Evolutionary conservation across 2,888 invertebrate species (phyloP).

Genomic region (Anodontia alba): DNA sequence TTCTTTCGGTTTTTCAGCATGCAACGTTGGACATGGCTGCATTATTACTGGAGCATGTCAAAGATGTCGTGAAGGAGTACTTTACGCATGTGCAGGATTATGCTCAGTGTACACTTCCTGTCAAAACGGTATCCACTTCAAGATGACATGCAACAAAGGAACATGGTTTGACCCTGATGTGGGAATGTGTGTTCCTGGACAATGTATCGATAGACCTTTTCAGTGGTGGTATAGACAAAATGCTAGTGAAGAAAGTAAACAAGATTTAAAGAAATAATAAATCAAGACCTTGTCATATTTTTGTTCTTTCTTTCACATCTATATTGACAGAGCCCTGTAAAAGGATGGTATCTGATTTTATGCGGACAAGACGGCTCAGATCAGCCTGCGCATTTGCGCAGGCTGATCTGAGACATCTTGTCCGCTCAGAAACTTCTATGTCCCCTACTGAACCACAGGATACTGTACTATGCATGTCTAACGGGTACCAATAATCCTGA

Average conservation of each 20-base stretch:
- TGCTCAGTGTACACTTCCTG: slow-evolving; percentile 62
- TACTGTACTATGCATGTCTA: too few species aligned
- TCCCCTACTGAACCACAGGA: too few species aligned
- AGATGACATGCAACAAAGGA: slow-evolving; percentile 49
- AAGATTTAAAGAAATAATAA: slow-evolving; percentile 7
- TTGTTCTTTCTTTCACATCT: background rate
- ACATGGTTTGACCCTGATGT: slow-evolving; percentile 48
- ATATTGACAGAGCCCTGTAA: too few species aligned
- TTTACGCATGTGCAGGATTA: slow-evolving; percentile 56
- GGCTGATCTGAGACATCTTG: background rate
- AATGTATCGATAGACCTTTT: slow-evolving; percentile 32
- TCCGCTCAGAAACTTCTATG: too few species aligned
- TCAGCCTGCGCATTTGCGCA: background rate
- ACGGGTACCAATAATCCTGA: too few species aligned
- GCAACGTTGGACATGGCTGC: slow-evolving; percentile 65
- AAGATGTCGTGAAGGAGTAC: slow-evolving; percentile 51
- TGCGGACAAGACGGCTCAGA: too few species aligned
- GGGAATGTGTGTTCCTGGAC: slow-evolving; percentile 53
- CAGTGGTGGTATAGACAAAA: slow-evolving; percentile 35
- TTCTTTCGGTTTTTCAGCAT: slow-evolving; percentile 66
- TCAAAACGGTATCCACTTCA: slow-evolving; percentile 50
- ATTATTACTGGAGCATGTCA: slow-evolving; percentile 47
- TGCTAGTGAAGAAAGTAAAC: background rate
- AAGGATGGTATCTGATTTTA: too few species aligned
- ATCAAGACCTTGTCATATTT: background rate